Conservation (phyloP, 2,797 vertebrate genomes). For the Eulemur rubriventer region DNA sequence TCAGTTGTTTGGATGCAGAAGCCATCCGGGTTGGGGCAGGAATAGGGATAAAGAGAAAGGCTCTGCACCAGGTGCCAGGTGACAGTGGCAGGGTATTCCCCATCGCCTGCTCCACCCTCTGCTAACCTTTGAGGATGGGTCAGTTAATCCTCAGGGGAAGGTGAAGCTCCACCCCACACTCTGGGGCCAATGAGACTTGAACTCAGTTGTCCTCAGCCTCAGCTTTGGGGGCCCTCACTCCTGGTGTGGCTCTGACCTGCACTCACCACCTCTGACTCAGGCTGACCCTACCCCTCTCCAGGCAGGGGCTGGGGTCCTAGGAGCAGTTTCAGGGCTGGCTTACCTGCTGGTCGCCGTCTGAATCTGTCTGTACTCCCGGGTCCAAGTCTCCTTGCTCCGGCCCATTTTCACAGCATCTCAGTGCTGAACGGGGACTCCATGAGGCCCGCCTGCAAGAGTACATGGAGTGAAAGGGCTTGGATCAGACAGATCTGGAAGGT, state of each 20-base stretch:
- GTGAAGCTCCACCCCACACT: neutral
- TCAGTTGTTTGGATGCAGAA: neutral
- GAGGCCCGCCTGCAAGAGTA: neutral
- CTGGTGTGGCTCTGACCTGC: neutral
- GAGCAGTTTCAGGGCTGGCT: neutral
- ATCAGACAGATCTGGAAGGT: neutral
- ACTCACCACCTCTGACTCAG: neutral
- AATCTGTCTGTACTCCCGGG: neutral
- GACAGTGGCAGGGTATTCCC: neutral
- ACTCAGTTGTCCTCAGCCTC: neutral
- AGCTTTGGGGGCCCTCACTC: neutral
- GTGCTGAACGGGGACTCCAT: neutral
- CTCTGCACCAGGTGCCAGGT: neutral
- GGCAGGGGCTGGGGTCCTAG: neutral
- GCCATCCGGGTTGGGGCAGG: neutral
- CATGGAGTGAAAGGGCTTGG: neutral
- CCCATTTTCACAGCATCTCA: neutral
- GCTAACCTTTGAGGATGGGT: neutral
- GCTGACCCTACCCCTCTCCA: neutral
- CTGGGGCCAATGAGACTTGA: neutral
- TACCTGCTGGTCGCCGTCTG: neutral
- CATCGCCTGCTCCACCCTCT: neutral
- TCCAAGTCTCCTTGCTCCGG: neutral
- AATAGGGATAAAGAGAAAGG: neutral
- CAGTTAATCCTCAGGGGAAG: neutral